A percentile compares a stretch with the other conserved stretches of the same genome.
Evolutionary conservation across 2,113 vertebrate genomes (phyloP).

Genomic region (Columba livia): DNA sequence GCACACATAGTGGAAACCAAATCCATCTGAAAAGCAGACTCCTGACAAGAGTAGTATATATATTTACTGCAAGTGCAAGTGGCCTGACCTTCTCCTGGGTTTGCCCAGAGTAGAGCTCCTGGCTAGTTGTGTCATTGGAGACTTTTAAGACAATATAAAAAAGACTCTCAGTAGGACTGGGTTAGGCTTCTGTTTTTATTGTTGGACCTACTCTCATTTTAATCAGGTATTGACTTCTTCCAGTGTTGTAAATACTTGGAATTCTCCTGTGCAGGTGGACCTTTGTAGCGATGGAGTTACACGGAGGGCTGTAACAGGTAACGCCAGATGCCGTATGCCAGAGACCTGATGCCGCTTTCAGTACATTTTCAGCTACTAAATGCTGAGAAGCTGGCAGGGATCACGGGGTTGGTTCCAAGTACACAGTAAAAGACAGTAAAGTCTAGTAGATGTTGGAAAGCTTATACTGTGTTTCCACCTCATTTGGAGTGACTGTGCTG

Average conservation of each 20-base stretch:
- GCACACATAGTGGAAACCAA: background rate
- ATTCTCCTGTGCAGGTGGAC: background rate
- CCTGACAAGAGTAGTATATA: background rate
- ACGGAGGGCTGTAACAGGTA: background rate
- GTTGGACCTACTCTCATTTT: background rate
- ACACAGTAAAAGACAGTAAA: background rate
- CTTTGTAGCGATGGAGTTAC: background rate
- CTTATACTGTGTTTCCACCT: background rate
- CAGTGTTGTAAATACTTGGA: background rate
- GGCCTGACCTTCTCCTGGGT: background rate
- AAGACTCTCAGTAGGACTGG: background rate
- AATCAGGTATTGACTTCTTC: background rate
- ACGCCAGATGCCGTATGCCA: background rate
- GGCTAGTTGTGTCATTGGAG: background rate
- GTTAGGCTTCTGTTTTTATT: background rate
- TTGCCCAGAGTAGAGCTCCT: background rate
- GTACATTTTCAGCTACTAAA: background rate
- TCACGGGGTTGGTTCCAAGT: background rate
- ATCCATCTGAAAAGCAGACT: background rate
- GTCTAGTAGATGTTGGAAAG: background rate
- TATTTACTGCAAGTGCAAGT: background rate
- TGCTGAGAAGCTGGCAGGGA: background rate
- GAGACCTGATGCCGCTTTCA: background rate
- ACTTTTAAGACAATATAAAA: background rate
- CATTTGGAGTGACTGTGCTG: accelerated